phyloP scores from a whole-genome alignment of 2,797 vertebrate genomes.

The Hydrolagus colliei region DNA sequence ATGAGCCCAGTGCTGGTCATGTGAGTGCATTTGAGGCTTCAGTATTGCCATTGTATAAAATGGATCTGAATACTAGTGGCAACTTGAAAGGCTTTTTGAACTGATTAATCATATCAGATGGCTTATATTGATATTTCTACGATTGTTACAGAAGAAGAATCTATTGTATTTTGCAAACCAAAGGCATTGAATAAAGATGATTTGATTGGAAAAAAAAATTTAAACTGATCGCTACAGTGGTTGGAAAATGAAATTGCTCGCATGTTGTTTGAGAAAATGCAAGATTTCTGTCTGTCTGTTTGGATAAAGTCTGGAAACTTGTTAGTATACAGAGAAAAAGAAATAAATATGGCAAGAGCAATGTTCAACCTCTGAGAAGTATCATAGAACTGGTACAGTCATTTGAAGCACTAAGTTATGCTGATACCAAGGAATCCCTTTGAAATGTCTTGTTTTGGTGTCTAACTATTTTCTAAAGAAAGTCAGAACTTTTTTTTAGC shows the following conservation, averaged over 20 bases:
- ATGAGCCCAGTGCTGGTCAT: not conserved
- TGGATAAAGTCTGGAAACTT: not conserved
- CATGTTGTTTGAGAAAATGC: not conserved
- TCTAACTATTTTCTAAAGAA: not conserved
- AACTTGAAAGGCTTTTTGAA: not conserved
- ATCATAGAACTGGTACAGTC: not conserved
- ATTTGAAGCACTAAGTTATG: not conserved
- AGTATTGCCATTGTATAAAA: not conserved
- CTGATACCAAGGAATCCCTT: not conserved
- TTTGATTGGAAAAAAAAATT: too few species aligned
- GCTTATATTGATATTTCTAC: too few species aligned
- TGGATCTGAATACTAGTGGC: not conserved
- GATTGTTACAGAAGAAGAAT: too few species aligned
- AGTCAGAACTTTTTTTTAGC: not conserved
- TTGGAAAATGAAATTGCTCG: not conserved
- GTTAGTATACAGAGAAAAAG: not conserved
- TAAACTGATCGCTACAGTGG: not conserved
- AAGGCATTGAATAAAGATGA: not conserved
- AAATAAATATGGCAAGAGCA: too few species aligned
- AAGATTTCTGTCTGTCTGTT: not conserved
- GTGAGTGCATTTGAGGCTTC: not conserved
- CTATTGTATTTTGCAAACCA: not conserved
- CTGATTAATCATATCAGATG: not conserved
- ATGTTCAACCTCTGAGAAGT: not conserved
- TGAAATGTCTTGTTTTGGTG: not conserved